Evolutionary conservation across 2,113 vertebrate species (phyloP).

Genomic region (Ornithorhynchus anatinus): DNA sequence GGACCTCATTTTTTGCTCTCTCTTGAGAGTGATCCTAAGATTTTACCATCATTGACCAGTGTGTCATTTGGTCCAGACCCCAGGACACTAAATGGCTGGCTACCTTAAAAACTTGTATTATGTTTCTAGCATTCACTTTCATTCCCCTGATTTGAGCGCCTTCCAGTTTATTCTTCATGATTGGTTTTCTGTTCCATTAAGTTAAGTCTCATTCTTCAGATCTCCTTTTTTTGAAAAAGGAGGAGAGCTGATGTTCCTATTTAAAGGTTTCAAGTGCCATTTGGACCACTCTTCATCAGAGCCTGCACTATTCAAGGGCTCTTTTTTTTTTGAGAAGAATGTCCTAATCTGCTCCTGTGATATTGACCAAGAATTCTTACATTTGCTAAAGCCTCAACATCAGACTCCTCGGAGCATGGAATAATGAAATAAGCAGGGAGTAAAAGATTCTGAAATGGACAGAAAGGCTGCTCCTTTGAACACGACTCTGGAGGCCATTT

Average conservation of each 20-base stretch:
- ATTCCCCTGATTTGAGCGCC: conserved; percentile 44
- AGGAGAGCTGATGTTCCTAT: conserved; percentile 56
- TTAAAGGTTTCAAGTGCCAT: conserved; percentile 50
- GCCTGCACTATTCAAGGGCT: conserved; percentile 64
- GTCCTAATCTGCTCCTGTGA: conserved; percentile 57
- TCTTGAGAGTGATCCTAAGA: conserved; percentile 33
- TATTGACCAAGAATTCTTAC: conserved; percentile 42
- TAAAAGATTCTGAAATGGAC: conserved; percentile 12
- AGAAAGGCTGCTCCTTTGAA: too few species aligned
- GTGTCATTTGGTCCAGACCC: conserved; percentile 5
- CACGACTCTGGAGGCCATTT: too few species aligned
- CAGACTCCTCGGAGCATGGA: conserved; percentile 34
- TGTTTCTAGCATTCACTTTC: conserved; percentile 40
- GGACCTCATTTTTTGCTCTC: conserved; percentile 25
- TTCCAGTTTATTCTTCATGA: conserved; percentile 42
- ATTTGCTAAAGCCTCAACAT: conserved; percentile 53
- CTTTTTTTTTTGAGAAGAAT: conserved; percentile 54
- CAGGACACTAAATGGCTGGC: conserved; percentile 19
- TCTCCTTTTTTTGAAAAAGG: conserved; percentile 35
- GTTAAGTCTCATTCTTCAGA: conserved; percentile 33
- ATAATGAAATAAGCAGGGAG: conserved; percentile 17
- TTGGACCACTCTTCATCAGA: conserved; percentile 59
- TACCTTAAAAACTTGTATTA: conserved; percentile 43
- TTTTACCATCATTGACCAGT: not conserved
- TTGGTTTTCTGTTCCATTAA: conserved; percentile 50